phyloP scores from a whole-genome alignment of 53 echinoderm and acorn worm genomes.

The Temnopleurus reevesii region DNA sequence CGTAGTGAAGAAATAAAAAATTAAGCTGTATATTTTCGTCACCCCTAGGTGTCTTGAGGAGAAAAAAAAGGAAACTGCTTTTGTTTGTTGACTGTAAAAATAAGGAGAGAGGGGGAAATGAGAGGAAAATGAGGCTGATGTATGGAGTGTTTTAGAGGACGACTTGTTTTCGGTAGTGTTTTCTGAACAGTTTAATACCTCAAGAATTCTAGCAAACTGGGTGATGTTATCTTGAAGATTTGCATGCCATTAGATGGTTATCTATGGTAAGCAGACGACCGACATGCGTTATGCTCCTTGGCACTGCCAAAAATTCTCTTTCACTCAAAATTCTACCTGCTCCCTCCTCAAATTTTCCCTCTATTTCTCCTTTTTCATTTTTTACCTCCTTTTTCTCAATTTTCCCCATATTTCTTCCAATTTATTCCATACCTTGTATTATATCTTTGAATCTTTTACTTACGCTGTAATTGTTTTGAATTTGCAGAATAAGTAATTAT shows the following conservation, averaged over 20 bases:
- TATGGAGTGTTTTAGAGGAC: constrained; percentile 13
- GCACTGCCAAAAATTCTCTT: not conserved
- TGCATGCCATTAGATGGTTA: constrained; percentile 48
- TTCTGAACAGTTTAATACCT: constrained; percentile 22
- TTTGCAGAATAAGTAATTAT: too few relatives aligned
- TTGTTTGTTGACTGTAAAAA: constrained; percentile 27
- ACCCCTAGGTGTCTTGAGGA: not conserved
- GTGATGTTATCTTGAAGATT: constrained; percentile 55
- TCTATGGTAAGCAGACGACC: constrained; percentile 26
- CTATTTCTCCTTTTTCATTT: not conserved
- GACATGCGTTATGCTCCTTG: not conserved
- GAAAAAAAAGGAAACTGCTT: not conserved
- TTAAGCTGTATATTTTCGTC: constrained; percentile 9
- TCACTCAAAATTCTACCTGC: not conserved
- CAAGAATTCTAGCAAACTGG: constrained; percentile 25
- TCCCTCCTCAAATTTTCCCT: not conserved
- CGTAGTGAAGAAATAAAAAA: constrained; percentile 21
- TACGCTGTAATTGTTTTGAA: too few relatives aligned
- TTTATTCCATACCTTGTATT: not conserved
- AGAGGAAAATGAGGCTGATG: constrained; percentile 23
- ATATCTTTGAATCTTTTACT: too few relatives aligned
- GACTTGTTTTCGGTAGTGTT: constrained; percentile 16
- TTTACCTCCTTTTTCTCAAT: not conserved
- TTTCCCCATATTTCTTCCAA: not conserved
- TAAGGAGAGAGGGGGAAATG: not conserved